These are phyloP conservation scores for Festucalex cinctus DNA, from an alignment of 2,113 vertebrate species.

Conservation along the genomic window DNA sequence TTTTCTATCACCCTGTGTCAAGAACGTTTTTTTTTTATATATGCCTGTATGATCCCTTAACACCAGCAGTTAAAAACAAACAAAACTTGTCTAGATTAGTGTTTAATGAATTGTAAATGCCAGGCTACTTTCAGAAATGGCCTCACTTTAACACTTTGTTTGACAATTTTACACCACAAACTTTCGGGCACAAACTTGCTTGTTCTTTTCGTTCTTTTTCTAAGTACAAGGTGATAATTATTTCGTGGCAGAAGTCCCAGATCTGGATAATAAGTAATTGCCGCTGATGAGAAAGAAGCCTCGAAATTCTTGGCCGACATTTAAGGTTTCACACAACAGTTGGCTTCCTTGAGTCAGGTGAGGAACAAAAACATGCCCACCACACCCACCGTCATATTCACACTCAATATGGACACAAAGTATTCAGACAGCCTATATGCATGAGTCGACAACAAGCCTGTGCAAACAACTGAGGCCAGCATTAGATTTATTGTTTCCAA, in stretches of 20 bases:
- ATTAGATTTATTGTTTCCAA: neutral
- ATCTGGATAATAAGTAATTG: conserved; percentile 41
- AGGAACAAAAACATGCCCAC: neutral
- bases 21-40: neutral
- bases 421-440: neutral
- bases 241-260: conserved; percentile 50
- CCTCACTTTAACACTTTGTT: neutral
- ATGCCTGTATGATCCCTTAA: neutral
- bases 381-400: neutral
- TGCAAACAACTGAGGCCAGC: neutral
- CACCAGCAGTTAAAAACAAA: neutral
- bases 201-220: conserved; percentile 20
- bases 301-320: neutral
- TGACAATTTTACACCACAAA: conserved; percentile 13
- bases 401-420: neutral
- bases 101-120: neutral
- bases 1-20: neutral
- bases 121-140: conserved; percentile 9
- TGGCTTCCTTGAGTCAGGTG: neutral
- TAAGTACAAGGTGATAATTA: conserved; percentile 50
- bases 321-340: neutral
- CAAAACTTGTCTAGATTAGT: neutral
- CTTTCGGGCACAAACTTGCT: conserved; percentile 19
- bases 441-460: no score
- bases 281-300: conserved; percentile 7